Base-by-base conservation (phyloP, 2,797 vertebrate species). In the Setipinna tenuifilis region DNA sequence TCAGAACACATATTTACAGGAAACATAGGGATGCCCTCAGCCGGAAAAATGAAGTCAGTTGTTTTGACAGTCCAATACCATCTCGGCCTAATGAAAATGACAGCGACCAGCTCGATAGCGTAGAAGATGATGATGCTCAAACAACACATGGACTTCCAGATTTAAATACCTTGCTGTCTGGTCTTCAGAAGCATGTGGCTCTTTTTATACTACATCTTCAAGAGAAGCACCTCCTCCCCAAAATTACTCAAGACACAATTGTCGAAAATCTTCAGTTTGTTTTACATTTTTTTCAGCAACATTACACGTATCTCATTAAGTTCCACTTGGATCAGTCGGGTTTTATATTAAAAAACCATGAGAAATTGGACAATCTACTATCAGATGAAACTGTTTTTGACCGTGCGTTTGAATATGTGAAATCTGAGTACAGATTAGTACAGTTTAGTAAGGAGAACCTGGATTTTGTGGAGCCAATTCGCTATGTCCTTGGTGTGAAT, bases 301-400 rank as follows among this genome's bases (percentile, higher is more conserved):
- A 68, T 31, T 68, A 68, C 25, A 11, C 65, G 0, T 23, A 68
- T 3, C 9, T 31, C 10, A 31, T 68, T 16, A 68, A 31, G 10
- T 68, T 68, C 25, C 65, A 68, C 25, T 14, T 68, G 25, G 65
- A 68, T 14, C 65, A 68, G 25, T 68, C 65, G 25, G 65, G 65
- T 1, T 68, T 68, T 3, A 68, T 0, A 68, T 68, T 68, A 14
- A 31, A 1, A 28, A 25, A 68, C 59, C 21, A 62, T 23, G 59
- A 68, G 4, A 10, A 68, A 14, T 28, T 68, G 65, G 25, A 31
- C 23, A 68, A 31, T 31, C 65, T 68, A 31, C 65, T 68, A 3
- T 68, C 65, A 28, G 25, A 68, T 31, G 65, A 68, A 68, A 68
- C 65, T 28, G 23, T 68, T 68, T 68, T 68, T 68, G 65, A 68